phyloP scores from a whole-genome alignment of 2,888 invertebrate genomes.

The Hydriomena furcata region DNA sequence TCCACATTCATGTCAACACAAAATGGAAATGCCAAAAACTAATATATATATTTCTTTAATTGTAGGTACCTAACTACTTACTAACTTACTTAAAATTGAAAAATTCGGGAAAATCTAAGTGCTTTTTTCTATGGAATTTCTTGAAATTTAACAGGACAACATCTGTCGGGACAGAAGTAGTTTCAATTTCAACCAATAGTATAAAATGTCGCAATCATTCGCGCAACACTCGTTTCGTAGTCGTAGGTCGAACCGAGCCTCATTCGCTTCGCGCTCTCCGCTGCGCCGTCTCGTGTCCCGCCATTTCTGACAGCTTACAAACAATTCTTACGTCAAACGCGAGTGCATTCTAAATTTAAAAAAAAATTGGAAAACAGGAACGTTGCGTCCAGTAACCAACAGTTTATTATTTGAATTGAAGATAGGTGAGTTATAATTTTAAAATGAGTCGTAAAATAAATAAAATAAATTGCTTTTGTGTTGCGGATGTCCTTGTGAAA shows the following conservation, averaged over 20 bases:
- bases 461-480: background rate
- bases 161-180: no score
- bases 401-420: background rate
- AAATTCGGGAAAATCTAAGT: no score
- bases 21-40: no score
- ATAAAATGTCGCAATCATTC: slow-evolving; percentile 31
- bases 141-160: no score
- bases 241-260: slow-evolving; percentile 27
- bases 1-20: no score
- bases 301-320: slow-evolving; percentile 46
- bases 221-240: slow-evolving; percentile 30
- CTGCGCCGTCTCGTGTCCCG: slow-evolving; percentile 50
- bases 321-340: slow-evolving; percentile 41
- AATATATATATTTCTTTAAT: no score
- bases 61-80: no score
- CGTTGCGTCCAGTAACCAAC: background rate
- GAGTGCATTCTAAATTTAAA: slow-evolving; percentile 43
- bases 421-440: slow-evolving; percentile 24
- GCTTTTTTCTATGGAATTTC: no score
- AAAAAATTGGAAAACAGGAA: slow-evolving; percentile 10
- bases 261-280: slow-evolving; percentile 48
- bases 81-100: no score
- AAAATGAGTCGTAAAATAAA: no score
- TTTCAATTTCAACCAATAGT: background rate
- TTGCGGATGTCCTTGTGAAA: slow-evolving; percentile 39